Evolutionary conservation across 2,113 vertebrate species (phyloP).

Genomic region (Smithornis capensis): DNA sequence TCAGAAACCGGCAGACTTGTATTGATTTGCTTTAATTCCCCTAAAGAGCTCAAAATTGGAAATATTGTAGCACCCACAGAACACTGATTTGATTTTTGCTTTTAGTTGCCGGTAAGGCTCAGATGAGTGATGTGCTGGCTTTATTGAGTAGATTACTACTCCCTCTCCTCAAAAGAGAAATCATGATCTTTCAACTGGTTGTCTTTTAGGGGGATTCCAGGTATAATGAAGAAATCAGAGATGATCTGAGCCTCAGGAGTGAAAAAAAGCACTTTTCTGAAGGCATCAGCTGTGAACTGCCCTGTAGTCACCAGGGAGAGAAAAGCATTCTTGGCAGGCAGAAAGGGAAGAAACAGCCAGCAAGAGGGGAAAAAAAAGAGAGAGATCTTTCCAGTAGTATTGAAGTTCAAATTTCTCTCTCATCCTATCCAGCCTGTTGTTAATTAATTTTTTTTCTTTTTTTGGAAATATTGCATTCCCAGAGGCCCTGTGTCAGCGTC

Average conservation of each 20-base stretch:
- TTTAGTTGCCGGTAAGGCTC: background rate
- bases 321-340: background rate
- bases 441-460: background rate
- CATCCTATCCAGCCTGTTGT: background rate
- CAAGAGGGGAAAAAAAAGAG: background rate
- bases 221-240: background rate
- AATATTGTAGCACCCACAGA: background rate
- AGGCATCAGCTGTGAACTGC: background rate
- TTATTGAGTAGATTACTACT: background rate
- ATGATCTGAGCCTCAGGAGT: background rate
- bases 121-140: background rate
- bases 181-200: background rate
- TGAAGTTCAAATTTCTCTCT: background rate
- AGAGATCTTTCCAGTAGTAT: background rate
- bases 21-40: background rate
- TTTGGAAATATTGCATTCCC: background rate
- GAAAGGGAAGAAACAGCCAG: background rate
- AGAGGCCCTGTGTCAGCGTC: background rate
- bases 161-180: background rate
- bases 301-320: background rate
- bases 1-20: background rate
- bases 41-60: background rate
- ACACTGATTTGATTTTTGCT: background rate
- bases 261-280: rapidly evolving
- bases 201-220: background rate